Evolutionary conservation across 2,113 vertebrate genomes (phyloP).

Genomic region (Prietella phreatophila): DNA sequence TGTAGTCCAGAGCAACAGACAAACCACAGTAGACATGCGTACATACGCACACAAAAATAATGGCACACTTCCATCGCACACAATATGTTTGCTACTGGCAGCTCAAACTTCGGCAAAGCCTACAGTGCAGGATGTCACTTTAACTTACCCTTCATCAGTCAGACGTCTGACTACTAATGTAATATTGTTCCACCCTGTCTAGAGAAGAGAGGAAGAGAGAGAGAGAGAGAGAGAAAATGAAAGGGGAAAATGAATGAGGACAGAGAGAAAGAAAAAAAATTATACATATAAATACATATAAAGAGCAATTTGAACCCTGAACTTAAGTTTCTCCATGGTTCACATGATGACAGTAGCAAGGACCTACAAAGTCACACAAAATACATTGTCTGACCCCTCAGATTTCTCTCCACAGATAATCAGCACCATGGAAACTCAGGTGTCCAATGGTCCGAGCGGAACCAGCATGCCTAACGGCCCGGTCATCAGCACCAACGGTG

Average conservation of each 20-base stretch:
- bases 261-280: background rate
- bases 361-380: background rate
- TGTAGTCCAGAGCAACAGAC: constrained; percentile 52
- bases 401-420: constrained; percentile 89
- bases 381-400: constrained; percentile 52
- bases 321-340: background rate
- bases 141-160: constrained; percentile 54
- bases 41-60: constrained; percentile 28
- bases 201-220: constrained; percentile 43
- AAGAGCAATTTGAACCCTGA: background rate
- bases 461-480: constrained; percentile 87
- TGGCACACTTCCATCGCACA: constrained; percentile 12
- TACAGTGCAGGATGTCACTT: constrained; percentile 36
- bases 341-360: background rate
- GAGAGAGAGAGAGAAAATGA: constrained; percentile 32
- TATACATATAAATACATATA: too few species aligned
- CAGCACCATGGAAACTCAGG: constrained; percentile 98
- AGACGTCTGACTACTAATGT: constrained; percentile 61
- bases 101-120: background rate
- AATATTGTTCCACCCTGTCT: constrained; percentile 70
- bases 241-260: constrained; percentile 43
- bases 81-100: constrained; percentile 13
- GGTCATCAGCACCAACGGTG: constrained; percentile 82
- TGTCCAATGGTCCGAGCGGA: constrained; percentile 89
- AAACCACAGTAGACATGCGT: constrained; percentile 45